A percentile compares a stretch with the other conserved stretches of the same genome.
Evolutionary conservation across 2,797 vertebrate genomes (phyloP).

Genomic region (Spatula versicolor): DNA sequence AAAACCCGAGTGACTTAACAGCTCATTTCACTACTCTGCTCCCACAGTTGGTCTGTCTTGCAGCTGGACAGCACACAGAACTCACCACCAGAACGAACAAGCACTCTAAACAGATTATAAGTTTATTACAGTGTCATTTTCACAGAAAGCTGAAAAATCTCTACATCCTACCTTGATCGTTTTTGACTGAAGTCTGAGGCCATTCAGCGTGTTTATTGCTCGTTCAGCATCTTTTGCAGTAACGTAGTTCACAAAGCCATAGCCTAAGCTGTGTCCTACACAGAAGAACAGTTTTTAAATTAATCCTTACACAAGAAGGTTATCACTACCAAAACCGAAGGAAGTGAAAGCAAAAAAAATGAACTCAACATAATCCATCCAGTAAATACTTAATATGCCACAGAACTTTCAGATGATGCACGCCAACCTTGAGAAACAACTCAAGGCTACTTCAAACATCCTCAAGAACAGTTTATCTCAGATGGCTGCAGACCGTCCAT

Average conservation of each 20-base stretch:
- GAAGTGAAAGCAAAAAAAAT: background rate
- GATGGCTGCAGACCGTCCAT: background rate
- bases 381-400: background rate
- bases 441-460: background rate
- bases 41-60: background rate
- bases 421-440: too few species aligned
- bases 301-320: background rate
- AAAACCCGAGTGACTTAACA: background rate
- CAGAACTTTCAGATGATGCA: background rate
- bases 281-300: slow-evolving; percentile 60
- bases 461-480: rapidly evolving
- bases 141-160: background rate
- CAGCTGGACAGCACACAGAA: background rate
- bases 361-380: background rate
- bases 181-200: slow-evolving; percentile 99
- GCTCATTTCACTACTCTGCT: background rate
- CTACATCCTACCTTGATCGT: slow-evolving; percentile 95
- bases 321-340: background rate
- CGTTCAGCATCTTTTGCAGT: slow-evolving; percentile 99
- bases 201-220: slow-evolving; percentile 99
- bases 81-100: background rate
- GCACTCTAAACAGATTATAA: background rate
- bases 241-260: slow-evolving; percentile 99
- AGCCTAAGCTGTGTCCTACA: slow-evolving; percentile 99
- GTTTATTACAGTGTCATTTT: background rate